Evolutionary conservation across 1,140 invertebrate genomes (phyloP).

Genomic region (Ridgeia piscesae): DNA sequence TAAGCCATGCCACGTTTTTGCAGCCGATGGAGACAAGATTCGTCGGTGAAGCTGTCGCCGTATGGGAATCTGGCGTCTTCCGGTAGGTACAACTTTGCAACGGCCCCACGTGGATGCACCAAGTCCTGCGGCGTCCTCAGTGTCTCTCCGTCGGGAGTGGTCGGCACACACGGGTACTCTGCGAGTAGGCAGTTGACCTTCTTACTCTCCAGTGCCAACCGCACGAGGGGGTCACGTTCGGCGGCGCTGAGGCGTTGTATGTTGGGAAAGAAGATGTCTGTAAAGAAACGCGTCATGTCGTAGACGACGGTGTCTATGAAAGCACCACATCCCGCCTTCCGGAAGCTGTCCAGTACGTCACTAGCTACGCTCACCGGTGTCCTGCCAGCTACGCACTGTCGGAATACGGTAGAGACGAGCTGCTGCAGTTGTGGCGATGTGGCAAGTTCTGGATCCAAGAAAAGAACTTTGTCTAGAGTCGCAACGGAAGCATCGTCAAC

Average conservation of each 20-base stretch:
- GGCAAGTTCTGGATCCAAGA: background rate
- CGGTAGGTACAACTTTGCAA: slow-evolving; percentile 20
- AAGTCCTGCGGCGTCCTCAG: slow-evolving; percentile 24
- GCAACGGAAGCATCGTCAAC: background rate
- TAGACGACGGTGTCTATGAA: slow-evolving; percentile 8
- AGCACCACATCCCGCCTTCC: background rate
- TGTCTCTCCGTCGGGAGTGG: slow-evolving; percentile 23
- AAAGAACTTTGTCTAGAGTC: background rate
- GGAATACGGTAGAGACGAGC: background rate
- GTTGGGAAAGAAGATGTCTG: slow-evolving; percentile 28
- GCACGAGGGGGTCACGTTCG: slow-evolving; percentile 23
- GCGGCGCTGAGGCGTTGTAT: background rate
- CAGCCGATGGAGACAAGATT: slow-evolving; percentile 7
- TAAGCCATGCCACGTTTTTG: slow-evolving; percentile 22
- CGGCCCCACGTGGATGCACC: slow-evolving; percentile 14
- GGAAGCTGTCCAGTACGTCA: slow-evolving; percentile 16
- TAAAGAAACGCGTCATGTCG: slow-evolving; percentile 26
- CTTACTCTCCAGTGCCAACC: slow-evolving; percentile 22
- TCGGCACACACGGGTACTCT: slow-evolving; percentile 28
- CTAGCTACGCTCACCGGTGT: slow-evolving; percentile 12
- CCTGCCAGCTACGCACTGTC: too few relatives aligned
- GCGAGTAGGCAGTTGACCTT: slow-evolving; percentile 22
- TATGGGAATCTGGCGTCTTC: slow-evolving; percentile 25
- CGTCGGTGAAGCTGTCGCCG: background rate
- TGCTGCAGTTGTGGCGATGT: background rate